Base-by-base conservation (phyloP, 2,797 vertebrate species). In the Gymnothorax javanicus region DNA sequence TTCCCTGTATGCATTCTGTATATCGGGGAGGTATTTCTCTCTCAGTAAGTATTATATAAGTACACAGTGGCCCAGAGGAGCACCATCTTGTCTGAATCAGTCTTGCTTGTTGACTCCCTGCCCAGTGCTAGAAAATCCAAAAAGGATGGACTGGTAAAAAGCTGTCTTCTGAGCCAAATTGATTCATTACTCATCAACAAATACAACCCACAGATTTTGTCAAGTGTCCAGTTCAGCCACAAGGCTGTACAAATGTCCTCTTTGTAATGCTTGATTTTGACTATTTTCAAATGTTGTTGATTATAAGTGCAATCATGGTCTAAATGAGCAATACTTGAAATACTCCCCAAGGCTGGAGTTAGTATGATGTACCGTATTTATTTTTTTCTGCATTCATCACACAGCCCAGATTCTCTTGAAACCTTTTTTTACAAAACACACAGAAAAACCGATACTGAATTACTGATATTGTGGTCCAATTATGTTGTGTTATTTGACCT, bases 401-500 rank as follows among this genome's bases (percentile, higher is more conserved):
- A 81, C 17, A 23, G 54, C 2, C 7, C 77, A 81, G 52, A 81
- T 81, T 81, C 17, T 54, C 77, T 81, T 81, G 20, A 81, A 56
- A 81, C 56, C 77, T 54, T 20, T 71, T 77, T 77, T 52, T 43
- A 81, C 50, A 54, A 81, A 81, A 81, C 50, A 81, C 54, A 81
- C 54, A 3, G 15, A 50, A 17, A 81, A 56, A 56, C 52, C 52
- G 2, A 43, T 54, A 56, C 9, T 23, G n/a, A 56, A 54, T n/a
- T 50, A 13, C 73, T 77, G 73, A 6, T 77, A 50, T 17, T 33
- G 91, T 88, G 87, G 88, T 93, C 90, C 90, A 91, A 91, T 20
- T 79, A 85, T 89, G 85, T 88, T 73, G n/a, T 64, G 62, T 58
- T n/a, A 89, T 90, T 90, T 93, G 91, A 93, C 93, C 92, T 89